These are phyloP conservation scores for Harpalus rubripes DNA, from an alignment of 2,888 invertebrate species.

Conservation along the genomic window DNA sequence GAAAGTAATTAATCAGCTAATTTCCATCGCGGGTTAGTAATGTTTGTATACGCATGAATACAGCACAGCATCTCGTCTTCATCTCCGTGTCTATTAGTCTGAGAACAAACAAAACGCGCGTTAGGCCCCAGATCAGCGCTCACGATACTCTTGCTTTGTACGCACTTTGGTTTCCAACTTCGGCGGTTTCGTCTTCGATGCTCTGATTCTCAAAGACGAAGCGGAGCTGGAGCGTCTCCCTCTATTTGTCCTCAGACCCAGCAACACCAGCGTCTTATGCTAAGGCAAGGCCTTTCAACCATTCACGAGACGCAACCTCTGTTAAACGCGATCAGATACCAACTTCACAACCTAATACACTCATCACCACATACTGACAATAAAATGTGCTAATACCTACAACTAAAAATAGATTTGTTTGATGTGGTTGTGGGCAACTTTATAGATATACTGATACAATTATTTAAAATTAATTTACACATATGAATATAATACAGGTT, in stretches of 20 bases:
- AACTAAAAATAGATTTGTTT: too few relatives aligned
- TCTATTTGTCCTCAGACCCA: conserved; percentile 9
- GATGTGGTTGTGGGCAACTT: too few relatives aligned
- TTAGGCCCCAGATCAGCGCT: conserved; percentile 45
- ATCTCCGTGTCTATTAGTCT: not conserved
- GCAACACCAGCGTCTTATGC: conserved; percentile 23
- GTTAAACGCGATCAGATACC: conserved; percentile 61
- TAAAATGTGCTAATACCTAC: not conserved
- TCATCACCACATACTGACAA: not conserved
- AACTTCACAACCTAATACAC: conserved; percentile 43
- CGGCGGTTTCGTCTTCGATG: conserved; percentile 56
- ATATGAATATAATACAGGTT: too few relatives aligned
- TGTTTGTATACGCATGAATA: not conserved
- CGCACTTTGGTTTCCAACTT: conserved; percentile 58
- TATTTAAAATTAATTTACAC: too few relatives aligned
- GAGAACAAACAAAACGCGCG: conserved; percentile 48
- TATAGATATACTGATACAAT: too few relatives aligned
- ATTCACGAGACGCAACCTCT: conserved; percentile 61
- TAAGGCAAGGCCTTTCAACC: conserved; percentile 30
- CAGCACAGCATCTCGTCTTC: not conserved
- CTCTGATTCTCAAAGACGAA: conserved; percentile 56
- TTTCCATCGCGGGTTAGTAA: too few relatives aligned
- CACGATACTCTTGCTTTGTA: conserved; percentile 43
- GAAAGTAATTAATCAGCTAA: conserved; percentile 47
- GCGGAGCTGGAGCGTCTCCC: conserved; percentile 43